A percentile compares a stretch with the other conserved stretches of the same genome.
Evolutionary conservation across 2,797 vertebrate species (phyloP).

Genomic region (Chelidonichthys spinosus): DNA sequence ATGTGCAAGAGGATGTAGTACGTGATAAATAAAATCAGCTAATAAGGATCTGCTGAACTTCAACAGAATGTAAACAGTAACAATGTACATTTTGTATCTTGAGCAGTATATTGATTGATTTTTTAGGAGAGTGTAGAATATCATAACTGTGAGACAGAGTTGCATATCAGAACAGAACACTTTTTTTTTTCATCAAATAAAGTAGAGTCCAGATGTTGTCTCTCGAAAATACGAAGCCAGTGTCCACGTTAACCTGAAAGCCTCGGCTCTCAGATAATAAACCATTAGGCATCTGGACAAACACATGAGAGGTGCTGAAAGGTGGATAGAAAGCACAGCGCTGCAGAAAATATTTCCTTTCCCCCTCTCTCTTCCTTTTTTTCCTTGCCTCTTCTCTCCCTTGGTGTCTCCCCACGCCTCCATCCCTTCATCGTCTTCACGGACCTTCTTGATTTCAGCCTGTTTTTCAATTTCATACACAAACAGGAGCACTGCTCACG

Average conservation of each 20-base stretch:
- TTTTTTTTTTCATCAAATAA: not conserved
- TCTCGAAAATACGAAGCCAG: constrained; percentile 29
- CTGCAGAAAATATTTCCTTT: constrained; percentile 37
- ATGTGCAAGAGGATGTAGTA: not conserved
- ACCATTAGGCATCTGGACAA: constrained; percentile 77
- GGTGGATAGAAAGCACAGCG: constrained; percentile 22
- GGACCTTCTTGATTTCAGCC: constrained; percentile 25
- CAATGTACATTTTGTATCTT: not conserved
- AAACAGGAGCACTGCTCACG: constrained; percentile 5
- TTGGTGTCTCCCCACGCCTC: constrained; percentile 11
- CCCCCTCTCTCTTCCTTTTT: constrained; percentile 4
- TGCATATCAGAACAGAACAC: not conserved
- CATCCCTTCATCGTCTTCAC: constrained; percentile 19
- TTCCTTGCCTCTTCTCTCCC: not conserved
- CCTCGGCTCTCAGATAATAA: constrained; percentile 69
- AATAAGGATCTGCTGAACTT: not conserved
- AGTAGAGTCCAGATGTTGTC: constrained; percentile 31
- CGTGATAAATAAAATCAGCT: not conserved
- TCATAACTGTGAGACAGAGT: no score
- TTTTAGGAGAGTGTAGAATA: no score
- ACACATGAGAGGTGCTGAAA: constrained; percentile 68
- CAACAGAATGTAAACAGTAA: not conserved
- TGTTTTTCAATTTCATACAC: constrained; percentile 30
- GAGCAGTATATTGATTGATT: not conserved
- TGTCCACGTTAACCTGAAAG: constrained; percentile 43